Percentiles rank a stretch among this genome's conserved stretches.
Conservation (phyloP, 2,888 invertebrate species). For the Dynastes hyllus region DNA sequence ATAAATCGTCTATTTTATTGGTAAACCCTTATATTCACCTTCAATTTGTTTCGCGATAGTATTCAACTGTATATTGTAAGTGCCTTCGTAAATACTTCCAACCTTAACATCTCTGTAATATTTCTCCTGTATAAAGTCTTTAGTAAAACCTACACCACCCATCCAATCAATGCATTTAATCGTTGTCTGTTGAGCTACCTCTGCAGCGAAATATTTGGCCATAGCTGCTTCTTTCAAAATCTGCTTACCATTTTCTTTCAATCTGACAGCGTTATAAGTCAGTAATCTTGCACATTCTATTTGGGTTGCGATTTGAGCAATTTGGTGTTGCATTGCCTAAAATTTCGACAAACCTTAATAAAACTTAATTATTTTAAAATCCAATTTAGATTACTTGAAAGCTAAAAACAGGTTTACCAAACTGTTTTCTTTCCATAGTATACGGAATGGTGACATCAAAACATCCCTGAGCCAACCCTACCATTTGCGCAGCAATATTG, state of each 20-base stretch:
- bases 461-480: slow-evolving; percentile 95
- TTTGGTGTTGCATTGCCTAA: slow-evolving; percentile 97
- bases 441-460: slow-evolving; percentile 97
- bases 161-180: slow-evolving; percentile 97
- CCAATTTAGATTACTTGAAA: slow-evolving; percentile 81
- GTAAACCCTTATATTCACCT: slow-evolving; percentile 74
- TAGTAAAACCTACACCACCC: slow-evolving; percentile 98
- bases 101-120: slow-evolving; percentile 95
- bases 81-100: slow-evolving; percentile 97
- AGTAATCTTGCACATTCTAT: slow-evolving; percentile 92
- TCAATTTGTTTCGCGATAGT: slow-evolving; percentile 95
- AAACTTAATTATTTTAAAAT: not conserved
- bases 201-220: slow-evolving; percentile 92
- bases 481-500: slow-evolving; percentile 94
- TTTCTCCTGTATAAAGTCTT: slow-evolving; percentile 97
- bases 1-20: not conserved
- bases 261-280: slow-evolving; percentile 95
- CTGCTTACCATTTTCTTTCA: slow-evolving; percentile 87
- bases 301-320: slow-evolving; percentile 90
- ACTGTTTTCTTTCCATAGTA: slow-evolving; percentile 94
- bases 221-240: slow-evolving; percentile 96
- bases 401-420: slow-evolving; percentile 89
- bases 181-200: slow-evolving; percentile 91
- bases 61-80: slow-evolving; percentile 96
- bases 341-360: slow-evolving; percentile 53